A percentile compares a stretch with the other conserved stretches of the same genome.
phyloP scores from a whole-genome alignment of 2,888 invertebrate genomes.

The Eurytoma californica region DNA sequence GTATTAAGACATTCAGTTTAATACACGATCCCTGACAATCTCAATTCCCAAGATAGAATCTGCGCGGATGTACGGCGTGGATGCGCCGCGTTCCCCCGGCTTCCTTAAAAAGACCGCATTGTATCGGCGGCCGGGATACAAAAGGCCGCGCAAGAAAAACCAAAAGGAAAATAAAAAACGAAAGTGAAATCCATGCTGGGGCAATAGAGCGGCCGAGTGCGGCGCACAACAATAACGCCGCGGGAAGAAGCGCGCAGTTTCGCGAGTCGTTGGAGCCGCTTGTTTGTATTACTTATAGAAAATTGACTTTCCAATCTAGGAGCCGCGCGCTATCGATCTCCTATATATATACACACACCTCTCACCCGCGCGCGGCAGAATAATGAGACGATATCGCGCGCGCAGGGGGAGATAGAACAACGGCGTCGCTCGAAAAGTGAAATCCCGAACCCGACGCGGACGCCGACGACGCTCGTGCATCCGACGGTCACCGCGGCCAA shows the following conservation, averaged over 20 bases:
- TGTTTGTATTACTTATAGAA: slow-evolving; percentile 42
- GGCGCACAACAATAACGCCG: slow-evolving; percentile 13
- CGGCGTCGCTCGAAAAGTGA: slow-evolving; percentile 26
- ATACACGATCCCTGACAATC: not conserved
- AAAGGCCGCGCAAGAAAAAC: not conserved
- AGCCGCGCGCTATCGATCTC: slow-evolving; percentile 9
- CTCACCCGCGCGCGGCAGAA: not conserved
- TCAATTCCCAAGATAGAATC: slow-evolving; percentile 27
- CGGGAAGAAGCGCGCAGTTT: slow-evolving; percentile 22
- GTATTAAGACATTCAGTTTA: slow-evolving; percentile 20
- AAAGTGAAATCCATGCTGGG: slow-evolving; percentile 34
- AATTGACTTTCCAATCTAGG: slow-evolving; percentile 48
- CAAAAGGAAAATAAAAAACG: slow-evolving; percentile 3
- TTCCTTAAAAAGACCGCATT: too few species aligned
- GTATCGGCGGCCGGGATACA: not conserved
- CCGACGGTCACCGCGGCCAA: slow-evolving; percentile 3
- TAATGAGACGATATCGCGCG: slow-evolving; percentile 23
- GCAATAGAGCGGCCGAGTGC: not conserved
- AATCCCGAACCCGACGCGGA: slow-evolving; percentile 5
- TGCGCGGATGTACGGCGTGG: not conserved
- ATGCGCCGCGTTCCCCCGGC: too few species aligned
- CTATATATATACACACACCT: not conserved
- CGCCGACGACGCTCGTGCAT: not conserved
- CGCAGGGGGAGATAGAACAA: not conserved
- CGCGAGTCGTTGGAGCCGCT: not conserved